Evolutionary conservation across 2,113 vertebrate genomes (phyloP), one percentile per base, ranked within the genome.

Genomic region (Dendropsophus ebraccatus): DNA sequence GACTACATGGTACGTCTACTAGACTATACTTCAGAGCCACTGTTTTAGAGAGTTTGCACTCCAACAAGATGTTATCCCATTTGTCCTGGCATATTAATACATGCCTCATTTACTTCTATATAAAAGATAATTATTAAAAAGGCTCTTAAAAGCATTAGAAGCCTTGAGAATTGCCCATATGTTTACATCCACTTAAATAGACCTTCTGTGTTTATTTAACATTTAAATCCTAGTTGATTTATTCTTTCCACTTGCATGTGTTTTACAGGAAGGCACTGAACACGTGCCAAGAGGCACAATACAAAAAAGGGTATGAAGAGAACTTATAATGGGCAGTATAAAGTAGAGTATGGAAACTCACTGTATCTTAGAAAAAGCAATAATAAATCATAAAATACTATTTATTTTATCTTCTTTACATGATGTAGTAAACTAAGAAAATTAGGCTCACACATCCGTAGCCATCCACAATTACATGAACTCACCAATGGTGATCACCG

Each of bases 151-250:
- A 75, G 82, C 70, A 75, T 84, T 75, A 84, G 70, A 75, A 75
- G 70, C 16, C 70, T 60, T 45, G 52, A 75, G 70, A 84, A 45
- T 45, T 84, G 82, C 28, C 82, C 70, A 84, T 75, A 84, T 84
- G 70, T 58, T 84, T 84, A 84, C 70, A 60, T 83, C 30, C 69
- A 83, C 82, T 83, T 83, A 74, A 58, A 83, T 74, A 83, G 82
- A 83, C 69, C 69, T 83, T 83, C 82, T 83, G 82, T 83, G 82
- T 83, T 83, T 83, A 83, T 83, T 83, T 83, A 74, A 83, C 69
- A 83, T 83, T 83, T 37, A 83, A 83, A 74, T 83, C 82, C 69
- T 70, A 83, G 52, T 74, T 83, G 82, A 83, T 83, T 72, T 74
- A 60, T 73, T 73, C 81, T 54, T 83, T 83, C 32, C 21, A 83